phyloP scores from a whole-genome alignment of 2,113 vertebrate genomes.

The Seriola aureovittata region DNA sequence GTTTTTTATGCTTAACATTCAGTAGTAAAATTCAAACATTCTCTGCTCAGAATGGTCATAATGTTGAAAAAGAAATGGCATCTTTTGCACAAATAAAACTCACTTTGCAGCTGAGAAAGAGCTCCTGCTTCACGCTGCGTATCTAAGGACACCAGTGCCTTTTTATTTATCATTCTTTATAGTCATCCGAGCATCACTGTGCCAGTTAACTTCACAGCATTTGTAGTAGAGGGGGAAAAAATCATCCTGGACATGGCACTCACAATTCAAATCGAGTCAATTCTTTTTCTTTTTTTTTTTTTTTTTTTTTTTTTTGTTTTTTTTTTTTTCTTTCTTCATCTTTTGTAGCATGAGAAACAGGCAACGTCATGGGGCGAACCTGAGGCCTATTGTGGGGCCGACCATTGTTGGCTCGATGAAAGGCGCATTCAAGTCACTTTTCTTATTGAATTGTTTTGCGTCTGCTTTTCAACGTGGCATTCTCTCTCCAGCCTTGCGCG shows the following conservation, averaged over 20 bases:
- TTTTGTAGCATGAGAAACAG: slow-evolving; percentile 79
- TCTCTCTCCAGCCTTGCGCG: slow-evolving; percentile 74
- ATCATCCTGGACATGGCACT: slow-evolving; percentile 54
- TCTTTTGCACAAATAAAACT: not conserved
- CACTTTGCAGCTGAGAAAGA: slow-evolving; percentile 13
- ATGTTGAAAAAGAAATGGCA: not conserved
- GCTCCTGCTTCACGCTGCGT: not conserved
- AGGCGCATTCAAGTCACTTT: slow-evolving; percentile 87
- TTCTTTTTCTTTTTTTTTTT: slow-evolving; percentile 21
- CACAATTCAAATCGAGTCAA: slow-evolving; percentile 64
- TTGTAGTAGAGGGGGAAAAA: slow-evolving; percentile 12
- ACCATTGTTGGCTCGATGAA: slow-evolving; percentile 83
- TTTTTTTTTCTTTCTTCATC: not conserved
- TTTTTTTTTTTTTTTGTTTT: not conserved
- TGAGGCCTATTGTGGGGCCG: slow-evolving; percentile 77
- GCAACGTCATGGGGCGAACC: slow-evolving; percentile 80
- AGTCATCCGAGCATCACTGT: slow-evolving; percentile 43
- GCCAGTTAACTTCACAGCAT: slow-evolving; percentile 56
- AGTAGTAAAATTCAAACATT: slow-evolving; percentile 2
- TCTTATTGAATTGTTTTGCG: slow-evolving; percentile 86
- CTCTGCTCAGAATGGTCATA: not conserved
- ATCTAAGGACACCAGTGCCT: slow-evolving; percentile 26
- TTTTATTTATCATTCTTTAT: not conserved
- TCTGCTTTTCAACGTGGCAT: slow-evolving; percentile 80
- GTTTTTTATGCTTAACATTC: slow-evolving; percentile 20